Evolutionary conservation across 2,113 vertebrate genomes (phyloP).

Genomic region (Mastomys coucha): DNA sequence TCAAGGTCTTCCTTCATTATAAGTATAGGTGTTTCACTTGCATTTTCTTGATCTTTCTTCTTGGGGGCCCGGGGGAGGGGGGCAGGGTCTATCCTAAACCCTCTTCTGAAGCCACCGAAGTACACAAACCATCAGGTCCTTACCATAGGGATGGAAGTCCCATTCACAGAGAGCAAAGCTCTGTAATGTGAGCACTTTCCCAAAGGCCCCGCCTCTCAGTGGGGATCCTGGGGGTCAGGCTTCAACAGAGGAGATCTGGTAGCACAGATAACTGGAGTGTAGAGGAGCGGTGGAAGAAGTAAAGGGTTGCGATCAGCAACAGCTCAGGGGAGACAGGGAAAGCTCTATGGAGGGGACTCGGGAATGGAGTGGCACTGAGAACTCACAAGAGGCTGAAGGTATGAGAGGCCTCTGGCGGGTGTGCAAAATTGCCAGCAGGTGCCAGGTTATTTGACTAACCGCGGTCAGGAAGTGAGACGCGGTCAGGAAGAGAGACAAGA

Average conservation of each 20-base stretch:
- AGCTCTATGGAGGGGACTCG: not conserved
- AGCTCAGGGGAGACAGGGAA: not conserved
- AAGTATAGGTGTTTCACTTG: not conserved
- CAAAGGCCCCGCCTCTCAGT: not conserved
- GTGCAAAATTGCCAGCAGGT: not conserved
- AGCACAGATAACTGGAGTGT: not conserved
- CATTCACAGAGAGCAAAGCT: not conserved
- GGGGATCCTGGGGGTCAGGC: not conserved
- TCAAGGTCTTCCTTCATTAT: not conserved
- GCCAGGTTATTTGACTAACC: not conserved
- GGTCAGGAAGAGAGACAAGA: not conserved
- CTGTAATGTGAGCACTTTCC: not conserved
- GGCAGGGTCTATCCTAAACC: not conserved
- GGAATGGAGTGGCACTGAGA: not conserved
- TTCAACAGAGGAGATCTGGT: not conserved
- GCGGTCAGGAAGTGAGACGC: not conserved
- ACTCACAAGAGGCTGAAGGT: not conserved
- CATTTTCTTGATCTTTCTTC: constrained; percentile 5
- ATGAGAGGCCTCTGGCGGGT: not conserved
- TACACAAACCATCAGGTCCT: not conserved
- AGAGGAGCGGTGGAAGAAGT: not conserved
- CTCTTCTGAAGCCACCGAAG: not conserved
- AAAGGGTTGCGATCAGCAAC: accelerated
- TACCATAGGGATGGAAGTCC: not conserved
- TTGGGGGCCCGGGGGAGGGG: accelerated